phyloP scores from a whole-genome alignment of 2,113 vertebrate species.

The Vulpes ferrilata region DNA sequence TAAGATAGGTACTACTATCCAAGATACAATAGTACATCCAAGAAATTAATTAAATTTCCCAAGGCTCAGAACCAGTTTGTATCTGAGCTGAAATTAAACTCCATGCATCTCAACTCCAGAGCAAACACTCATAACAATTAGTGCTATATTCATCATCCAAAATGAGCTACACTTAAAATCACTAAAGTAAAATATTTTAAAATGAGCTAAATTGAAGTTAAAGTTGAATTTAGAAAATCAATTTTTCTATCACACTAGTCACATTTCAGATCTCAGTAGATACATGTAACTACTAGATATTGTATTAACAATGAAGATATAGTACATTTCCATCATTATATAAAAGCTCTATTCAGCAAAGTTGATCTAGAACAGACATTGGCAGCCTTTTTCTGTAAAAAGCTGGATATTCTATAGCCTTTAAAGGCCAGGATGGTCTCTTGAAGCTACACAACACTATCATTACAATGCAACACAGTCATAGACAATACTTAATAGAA shows the following conservation, averaged over 20 bases:
- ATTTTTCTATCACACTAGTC: neutral
- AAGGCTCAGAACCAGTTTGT: neutral
- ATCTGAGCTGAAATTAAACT: neutral
- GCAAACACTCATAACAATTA: neutral
- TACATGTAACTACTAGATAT: neutral
- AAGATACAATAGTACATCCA: neutral
- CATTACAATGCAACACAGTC: neutral
- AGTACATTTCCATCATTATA: neutral
- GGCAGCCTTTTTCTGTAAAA: neutral
- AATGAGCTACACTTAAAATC: neutral
- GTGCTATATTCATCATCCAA: neutral
- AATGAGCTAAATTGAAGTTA: neutral
- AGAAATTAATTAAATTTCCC: neutral
- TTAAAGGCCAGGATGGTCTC: neutral
- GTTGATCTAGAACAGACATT: neutral
- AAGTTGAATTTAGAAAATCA: neutral
- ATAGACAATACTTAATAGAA: neutral
- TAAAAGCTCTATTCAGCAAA: neutral
- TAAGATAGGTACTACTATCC: neutral
- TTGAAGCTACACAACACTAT: neutral
- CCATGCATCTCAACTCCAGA: neutral
- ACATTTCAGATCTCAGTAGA: neutral
- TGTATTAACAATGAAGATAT: neutral
- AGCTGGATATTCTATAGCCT: neutral
- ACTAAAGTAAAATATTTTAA: slow-evolving; percentile 43